Conservation (phyloP, 2,888 invertebrate genomes). For the Xanthia togata region DNA sequence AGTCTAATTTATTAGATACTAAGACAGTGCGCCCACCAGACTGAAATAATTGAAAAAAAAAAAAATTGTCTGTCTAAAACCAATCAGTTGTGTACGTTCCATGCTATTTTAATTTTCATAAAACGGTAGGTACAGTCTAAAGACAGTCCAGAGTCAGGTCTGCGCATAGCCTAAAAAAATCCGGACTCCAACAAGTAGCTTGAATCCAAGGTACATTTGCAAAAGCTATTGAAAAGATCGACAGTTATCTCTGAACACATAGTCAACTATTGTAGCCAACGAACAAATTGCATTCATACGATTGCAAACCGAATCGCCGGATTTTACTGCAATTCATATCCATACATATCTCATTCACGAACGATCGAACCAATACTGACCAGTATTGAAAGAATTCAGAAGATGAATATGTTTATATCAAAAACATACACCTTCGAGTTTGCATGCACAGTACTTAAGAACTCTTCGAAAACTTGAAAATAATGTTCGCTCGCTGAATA, state of each 20-base stretch:
- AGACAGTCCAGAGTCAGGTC: background rate
- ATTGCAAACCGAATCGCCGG: constrained; percentile 5
- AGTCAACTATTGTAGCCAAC: background rate
- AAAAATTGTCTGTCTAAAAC: background rate
- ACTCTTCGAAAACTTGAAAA: constrained; percentile 67
- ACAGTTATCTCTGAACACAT: background rate
- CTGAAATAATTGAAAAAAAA: background rate
- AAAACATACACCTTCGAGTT: constrained; percentile 33
- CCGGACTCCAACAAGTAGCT: background rate
- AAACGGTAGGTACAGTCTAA: background rate
- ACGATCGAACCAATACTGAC: constrained; percentile 4
- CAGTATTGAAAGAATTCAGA: constrained; percentile 5
- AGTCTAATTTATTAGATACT: constrained; percentile 4
- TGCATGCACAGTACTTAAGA: constrained; percentile 54
- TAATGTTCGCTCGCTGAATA: constrained; percentile 73
- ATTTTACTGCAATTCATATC: constrained; percentile 6
- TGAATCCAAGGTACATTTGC: background rate
- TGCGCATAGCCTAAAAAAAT: background rate
- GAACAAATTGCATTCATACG: constrained; percentile 25
- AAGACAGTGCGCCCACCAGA: background rate
- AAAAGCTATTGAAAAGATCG: constrained; percentile 18
- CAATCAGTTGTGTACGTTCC: background rate
- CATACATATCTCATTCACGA: background rate
- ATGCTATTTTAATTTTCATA: background rate
- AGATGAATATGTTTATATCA: constrained; percentile 2